A percentile compares a stretch with the other conserved stretches of the same genome.
These are phyloP conservation scores for Myiopsitta monachus DNA, from an alignment of 2,113 vertebrate genomes.

Conservation along the genomic window DNA sequence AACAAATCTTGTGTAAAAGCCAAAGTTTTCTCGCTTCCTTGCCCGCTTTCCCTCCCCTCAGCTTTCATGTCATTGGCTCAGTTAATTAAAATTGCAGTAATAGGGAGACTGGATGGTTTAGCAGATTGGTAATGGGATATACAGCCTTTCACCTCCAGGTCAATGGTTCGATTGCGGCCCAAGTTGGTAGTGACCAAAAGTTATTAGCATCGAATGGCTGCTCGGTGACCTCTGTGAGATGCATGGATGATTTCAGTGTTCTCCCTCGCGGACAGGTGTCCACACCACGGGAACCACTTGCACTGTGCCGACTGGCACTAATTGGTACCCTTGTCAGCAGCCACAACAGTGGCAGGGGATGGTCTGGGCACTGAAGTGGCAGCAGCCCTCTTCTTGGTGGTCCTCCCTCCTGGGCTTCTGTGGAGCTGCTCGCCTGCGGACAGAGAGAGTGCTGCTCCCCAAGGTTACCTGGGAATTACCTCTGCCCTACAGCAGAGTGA, in stretches of 20 bases:
- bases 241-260: background rate
- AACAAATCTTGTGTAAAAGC: slow-evolving; percentile 42
- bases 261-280: slow-evolving; percentile 29
- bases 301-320: background rate
- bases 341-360: background rate
- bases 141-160: slow-evolving; percentile 68
- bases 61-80: slow-evolving; percentile 61
- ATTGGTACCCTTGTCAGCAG: background rate
- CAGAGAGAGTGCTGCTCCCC: background rate
- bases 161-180: slow-evolving; percentile 50
- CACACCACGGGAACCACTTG: background rate
- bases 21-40: slow-evolving; percentile 50
- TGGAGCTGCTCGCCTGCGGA: background rate
- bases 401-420: background rate
- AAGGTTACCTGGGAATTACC: background rate
- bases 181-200: slow-evolving; percentile 58
- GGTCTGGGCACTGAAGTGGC: background rate
- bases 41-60: background rate
- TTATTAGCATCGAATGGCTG: slow-evolving; percentile 60
- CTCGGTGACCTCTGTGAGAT: slow-evolving; percentile 45
- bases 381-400: background rate
- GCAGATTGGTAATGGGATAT: slow-evolving; percentile 62
- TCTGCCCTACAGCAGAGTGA: background rate
- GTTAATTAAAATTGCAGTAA: slow-evolving; percentile 71
- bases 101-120: slow-evolving; percentile 43